These are phyloP conservation scores for Lasioglossum lativentre DNA, from an alignment of 2,888 invertebrate genomes.

Conservation along the genomic window DNA sequence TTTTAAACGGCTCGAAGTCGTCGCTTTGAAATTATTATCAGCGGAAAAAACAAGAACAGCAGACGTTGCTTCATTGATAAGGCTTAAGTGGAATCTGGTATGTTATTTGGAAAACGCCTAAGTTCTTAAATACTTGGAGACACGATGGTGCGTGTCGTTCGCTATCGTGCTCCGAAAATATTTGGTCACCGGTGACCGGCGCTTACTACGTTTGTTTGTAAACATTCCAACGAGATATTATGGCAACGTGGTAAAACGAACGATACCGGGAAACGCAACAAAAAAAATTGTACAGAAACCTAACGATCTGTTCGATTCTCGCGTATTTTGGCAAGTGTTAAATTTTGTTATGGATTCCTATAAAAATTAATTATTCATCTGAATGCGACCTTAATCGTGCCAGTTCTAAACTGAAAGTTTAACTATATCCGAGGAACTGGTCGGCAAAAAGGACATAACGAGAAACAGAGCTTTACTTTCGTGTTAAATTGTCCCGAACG, in stretches of 20 bases:
- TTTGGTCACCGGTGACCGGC: not conserved
- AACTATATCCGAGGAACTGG: not conserved
- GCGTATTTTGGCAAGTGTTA: too few relatives aligned
- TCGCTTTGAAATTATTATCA: not conserved
- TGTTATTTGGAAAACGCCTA: not conserved
- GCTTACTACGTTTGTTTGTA: not conserved
- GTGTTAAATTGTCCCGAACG: not conserved
- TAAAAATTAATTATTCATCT: not conserved
- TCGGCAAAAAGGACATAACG: not conserved
- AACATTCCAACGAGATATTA: not conserved
- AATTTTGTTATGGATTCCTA: too few relatives aligned
- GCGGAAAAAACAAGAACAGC: not conserved
- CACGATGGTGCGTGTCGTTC: not conserved
- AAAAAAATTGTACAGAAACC: not conserved
- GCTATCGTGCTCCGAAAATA: not conserved
- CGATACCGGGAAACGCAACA: not conserved
- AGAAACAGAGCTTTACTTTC: not conserved
- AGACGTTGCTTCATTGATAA: not conserved
- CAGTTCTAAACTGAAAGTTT: not conserved
- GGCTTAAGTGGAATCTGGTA: not conserved
- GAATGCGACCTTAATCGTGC: not conserved
- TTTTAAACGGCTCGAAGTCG: not conserved
- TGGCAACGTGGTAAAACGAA: not conserved
- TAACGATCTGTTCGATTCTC: too few relatives aligned
- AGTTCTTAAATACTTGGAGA: not conserved